A percentile compares a stretch with the other conserved stretches of the same genome.
Conservation (phyloP, 2,797 vertebrate species). For the Lutjanus campechanus region DNA sequence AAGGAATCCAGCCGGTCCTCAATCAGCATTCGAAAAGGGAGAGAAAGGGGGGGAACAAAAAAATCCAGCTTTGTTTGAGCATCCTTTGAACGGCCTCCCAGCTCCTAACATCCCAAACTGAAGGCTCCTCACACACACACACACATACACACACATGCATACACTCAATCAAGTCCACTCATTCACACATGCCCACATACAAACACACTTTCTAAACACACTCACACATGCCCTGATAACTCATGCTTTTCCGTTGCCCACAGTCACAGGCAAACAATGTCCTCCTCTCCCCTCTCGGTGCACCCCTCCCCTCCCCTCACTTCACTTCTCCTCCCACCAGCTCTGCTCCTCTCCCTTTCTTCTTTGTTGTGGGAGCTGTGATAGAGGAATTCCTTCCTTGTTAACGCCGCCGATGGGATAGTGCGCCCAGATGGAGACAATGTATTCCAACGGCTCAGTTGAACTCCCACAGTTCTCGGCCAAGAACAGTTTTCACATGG, state of each 20-base stretch:
- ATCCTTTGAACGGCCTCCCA: constrained; percentile 83
- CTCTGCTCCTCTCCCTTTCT: constrained; percentile 84
- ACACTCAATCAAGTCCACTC: constrained; percentile 73
- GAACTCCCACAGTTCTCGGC: constrained; percentile 77
- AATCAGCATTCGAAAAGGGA: constrained; percentile 82
- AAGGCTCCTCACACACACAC: constrained; percentile 60
- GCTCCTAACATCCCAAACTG: constrained; percentile 75
- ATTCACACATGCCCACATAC: constrained; percentile 76
- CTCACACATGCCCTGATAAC: constrained; percentile 84
- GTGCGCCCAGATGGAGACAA: constrained; percentile 78
- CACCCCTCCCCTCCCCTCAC: constrained; percentile 79
- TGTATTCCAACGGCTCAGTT: constrained; percentile 81
- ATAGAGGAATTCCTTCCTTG: constrained; percentile 87
- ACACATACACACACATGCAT: constrained; percentile 38
- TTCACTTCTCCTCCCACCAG: constrained; percentile 86
- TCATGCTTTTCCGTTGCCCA: constrained; percentile 88
- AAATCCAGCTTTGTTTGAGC: constrained; percentile 85
- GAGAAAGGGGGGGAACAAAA: constrained; percentile 56
- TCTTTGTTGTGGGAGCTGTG: constrained; percentile 84
- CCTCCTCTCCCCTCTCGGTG: constrained; percentile 80
- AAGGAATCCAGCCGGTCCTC: constrained; percentile 84
- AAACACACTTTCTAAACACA: constrained; percentile 84
- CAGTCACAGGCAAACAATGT: constrained; percentile 90
- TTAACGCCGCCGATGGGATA: constrained; percentile 80
- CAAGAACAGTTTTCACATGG: constrained; percentile 72